Conservation (phyloP, 2,888 invertebrate species). For the Brachypterus glaber region DNA sequence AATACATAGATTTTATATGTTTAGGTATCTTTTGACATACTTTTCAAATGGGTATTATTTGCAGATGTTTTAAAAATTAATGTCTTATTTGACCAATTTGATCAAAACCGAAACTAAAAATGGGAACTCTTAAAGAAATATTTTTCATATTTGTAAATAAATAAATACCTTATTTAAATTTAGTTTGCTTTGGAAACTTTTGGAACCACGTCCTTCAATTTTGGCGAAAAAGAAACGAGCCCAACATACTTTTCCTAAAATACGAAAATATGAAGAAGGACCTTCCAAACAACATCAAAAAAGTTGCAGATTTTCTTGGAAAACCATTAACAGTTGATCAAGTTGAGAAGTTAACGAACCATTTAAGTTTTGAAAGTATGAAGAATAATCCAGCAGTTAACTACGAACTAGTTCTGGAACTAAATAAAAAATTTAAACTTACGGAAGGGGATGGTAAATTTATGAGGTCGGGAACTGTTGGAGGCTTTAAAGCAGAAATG, state of each 20-base stretch:
- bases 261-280: constrained; percentile 33
- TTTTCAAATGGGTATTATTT: no score
- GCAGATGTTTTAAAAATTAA: no score
- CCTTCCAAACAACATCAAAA: constrained; percentile 23
- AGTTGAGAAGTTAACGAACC: constrained; percentile 23
- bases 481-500: constrained; percentile 47
- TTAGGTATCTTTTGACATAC: no score
- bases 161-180: constrained; percentile 7
- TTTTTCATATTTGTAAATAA: constrained; percentile 14
- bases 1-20: no score
- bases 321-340: constrained; percentile 25
- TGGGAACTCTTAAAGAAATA: constrained; percentile 9
- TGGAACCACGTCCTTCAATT: constrained; percentile 32
- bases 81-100: neutral
- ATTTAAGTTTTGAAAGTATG: constrained; percentile 41
- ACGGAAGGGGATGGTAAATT: constrained; percentile 36
- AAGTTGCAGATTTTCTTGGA: constrained; percentile 27
- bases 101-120: neutral
- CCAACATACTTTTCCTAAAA: constrained; percentile 31
- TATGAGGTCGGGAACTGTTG: constrained; percentile 43
- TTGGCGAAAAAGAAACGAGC: constrained; percentile 28
- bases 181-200: constrained; percentile 26
- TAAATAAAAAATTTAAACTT: constrained; percentile 35
- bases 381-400: constrained; percentile 49
- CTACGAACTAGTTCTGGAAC: constrained; percentile 37